Evolutionary conservation across 2,113 vertebrate species (phyloP), one percentile per base, ranked within the genome.

Genomic region (Fulmarus glacialis): DNA sequence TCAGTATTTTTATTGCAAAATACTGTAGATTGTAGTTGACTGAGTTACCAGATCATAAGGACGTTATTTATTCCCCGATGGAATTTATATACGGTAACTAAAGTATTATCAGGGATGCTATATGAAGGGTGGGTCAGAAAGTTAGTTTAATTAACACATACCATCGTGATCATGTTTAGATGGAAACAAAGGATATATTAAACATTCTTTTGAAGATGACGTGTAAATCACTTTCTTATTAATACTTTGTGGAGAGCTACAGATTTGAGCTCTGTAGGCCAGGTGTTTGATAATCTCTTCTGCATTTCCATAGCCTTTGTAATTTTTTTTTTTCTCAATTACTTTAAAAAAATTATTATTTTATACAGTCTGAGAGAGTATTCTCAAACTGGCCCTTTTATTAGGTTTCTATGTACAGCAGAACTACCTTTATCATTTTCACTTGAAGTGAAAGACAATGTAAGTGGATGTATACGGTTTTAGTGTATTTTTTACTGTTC

Each of bases 171-270:
- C 80, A 43, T 77, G 84, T 98, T 97, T 98, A 89, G 93, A 93
- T 98, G 94, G 96, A 96, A 96, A 96, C 96, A 97, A 95, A 97
- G 93, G 92, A 91, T 97, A 83, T 96, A 80, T 82, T 95, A 97
- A 97, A 97, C 88, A 93, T 91, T 95, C 94, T 97, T 97, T 96
- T 82, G 82, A 94, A 86, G 87, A 82, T 23, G 68, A 90, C 68
- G 53, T 94, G 91, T 98, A 98, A 98, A 98, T 98, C 98, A 97
- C 92, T 93, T 98, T 98, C 96, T 95, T 98, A 97, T 96, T 98
- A 98, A 98, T 98, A 96, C 96, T 97, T 97, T 52, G 71, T 97
- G 96, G 92, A 96, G 96, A 98, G 67, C 71, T 97, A 94, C 95
- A 95, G 85, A 86, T 87, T 64, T 83, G 93, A 96, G 90, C 84